A percentile compares a stretch with the other conserved stretches of the same genome.
These are phyloP conservation scores for Hemiscyllium ocellatum DNA, from an alignment of 2,113 vertebrate genomes.

Conservation along the genomic window DNA sequence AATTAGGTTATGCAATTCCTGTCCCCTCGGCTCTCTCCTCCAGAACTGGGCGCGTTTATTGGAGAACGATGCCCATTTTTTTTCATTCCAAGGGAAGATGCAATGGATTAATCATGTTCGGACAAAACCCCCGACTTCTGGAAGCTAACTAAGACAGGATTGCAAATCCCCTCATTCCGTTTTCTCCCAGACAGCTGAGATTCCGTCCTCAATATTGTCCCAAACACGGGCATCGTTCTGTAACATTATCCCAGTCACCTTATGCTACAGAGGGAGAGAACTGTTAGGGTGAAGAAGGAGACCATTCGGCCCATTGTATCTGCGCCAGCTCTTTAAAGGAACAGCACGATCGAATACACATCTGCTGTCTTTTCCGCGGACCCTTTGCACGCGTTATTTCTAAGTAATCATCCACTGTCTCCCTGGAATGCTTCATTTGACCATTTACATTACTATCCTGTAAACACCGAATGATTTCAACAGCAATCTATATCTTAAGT, in stretches of 20 bases:
- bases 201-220: not conserved
- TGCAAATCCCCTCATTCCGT: not conserved
- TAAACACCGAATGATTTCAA: not conserved
- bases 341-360: too few species aligned
- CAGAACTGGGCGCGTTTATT: not conserved
- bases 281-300: too few species aligned
- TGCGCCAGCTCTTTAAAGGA: too few species aligned
- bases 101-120: not conserved
- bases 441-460: not conserved
- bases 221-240: not conserved
- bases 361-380: too few species aligned
- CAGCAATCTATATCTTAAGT: not conserved
- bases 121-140: not conserved
- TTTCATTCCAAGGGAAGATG: not conserved
- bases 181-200: not conserved
- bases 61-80: not conserved
- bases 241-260: too few species aligned
- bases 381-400: too few species aligned
- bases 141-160: not conserved
- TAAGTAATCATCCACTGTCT: too few species aligned
- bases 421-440: too few species aligned
- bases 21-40: not conserved
- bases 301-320: too few species aligned
- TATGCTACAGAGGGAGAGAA: too few species aligned
- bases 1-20: conserved; percentile 30